Percentiles rank a stretch among this genome's conserved stretches.
Conservation (phyloP, 2,113 vertebrate species). For the Megaceryle torquata region DNA sequence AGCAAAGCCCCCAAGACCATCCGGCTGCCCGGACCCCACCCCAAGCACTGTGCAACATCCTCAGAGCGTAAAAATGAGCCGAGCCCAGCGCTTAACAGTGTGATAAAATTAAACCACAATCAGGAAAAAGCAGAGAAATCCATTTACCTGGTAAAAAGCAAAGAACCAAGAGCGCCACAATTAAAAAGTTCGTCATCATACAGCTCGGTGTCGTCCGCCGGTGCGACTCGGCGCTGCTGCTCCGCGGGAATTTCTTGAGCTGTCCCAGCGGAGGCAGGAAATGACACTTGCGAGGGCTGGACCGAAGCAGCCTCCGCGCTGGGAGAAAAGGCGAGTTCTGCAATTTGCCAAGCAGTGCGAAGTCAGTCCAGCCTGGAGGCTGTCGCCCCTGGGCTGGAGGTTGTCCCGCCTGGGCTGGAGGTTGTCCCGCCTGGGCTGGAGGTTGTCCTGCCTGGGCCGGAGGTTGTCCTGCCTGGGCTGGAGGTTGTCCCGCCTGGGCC, state of each 20-base stretch:
- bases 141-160: neutral
- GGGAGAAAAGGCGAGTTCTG: neutral
- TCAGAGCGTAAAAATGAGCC: accelerated
- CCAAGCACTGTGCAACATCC: neutral
- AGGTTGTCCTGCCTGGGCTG: no score
- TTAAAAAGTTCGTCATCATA: neutral
- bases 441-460: no score
- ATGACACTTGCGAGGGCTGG: neutral
- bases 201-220: accelerated
- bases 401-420: no score
- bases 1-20: neutral
- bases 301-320: neutral
- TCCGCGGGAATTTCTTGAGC: neutral
- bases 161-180: neutral
- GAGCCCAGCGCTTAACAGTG: accelerated
- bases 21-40: neutral
- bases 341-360: accelerated
- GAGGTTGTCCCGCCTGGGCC: no score
- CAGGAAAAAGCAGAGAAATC: accelerated
- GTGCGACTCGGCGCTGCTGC: neutral
- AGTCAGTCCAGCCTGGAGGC: no score
- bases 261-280: neutral
- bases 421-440: accelerated
- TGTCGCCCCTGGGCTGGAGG: no score
- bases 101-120: neutral